Evolutionary conservation across 2,888 invertebrate genomes (phyloP).

Genomic region (Eupelmus urozonus): DNA sequence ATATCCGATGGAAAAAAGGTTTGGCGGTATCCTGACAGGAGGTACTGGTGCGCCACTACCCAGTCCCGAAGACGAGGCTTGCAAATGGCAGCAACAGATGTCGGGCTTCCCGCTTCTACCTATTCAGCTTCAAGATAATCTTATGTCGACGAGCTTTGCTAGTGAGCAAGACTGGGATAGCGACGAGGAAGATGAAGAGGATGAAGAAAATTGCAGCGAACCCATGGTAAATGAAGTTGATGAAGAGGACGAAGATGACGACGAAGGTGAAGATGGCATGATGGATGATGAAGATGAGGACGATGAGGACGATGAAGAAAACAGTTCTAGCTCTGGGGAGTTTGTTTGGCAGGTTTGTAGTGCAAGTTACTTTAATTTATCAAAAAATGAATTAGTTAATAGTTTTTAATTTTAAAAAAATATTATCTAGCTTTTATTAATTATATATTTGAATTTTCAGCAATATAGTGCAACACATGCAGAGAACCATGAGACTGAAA

Average conservation of each 20-base stretch:
- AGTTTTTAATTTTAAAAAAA: neutral
- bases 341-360: slow-evolving; percentile 86
- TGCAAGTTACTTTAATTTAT: neutral
- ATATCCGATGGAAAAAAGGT: slow-evolving; percentile 56
- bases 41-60: slow-evolving; percentile 71
- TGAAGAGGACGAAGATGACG: slow-evolving; percentile 78
- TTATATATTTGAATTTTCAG: slow-evolving; percentile 57
- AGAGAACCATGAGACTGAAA: slow-evolving; percentile 62
- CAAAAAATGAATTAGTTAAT: too few relatives aligned
- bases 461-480: slow-evolving; percentile 68
- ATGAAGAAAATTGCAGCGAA: slow-evolving; percentile 43
- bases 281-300: slow-evolving; percentile 56
- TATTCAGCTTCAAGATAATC: slow-evolving; percentile 71
- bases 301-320: slow-evolving; percentile 76
- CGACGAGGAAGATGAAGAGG: slow-evolving; percentile 49
- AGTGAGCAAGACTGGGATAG: slow-evolving; percentile 58
- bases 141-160: slow-evolving; percentile 78
- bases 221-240: slow-evolving; percentile 65
- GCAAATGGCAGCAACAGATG: slow-evolving; percentile 72
- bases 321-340: slow-evolving; percentile 87
- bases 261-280: slow-evolving; percentile 72
- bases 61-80: slow-evolving; percentile 74
- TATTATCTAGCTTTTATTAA: neutral
- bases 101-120: slow-evolving; percentile 67
- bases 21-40: slow-evolving; percentile 32